Base-by-base conservation (phyloP, 2,888 invertebrate genomes). In the Salpingus planirostris region DNA sequence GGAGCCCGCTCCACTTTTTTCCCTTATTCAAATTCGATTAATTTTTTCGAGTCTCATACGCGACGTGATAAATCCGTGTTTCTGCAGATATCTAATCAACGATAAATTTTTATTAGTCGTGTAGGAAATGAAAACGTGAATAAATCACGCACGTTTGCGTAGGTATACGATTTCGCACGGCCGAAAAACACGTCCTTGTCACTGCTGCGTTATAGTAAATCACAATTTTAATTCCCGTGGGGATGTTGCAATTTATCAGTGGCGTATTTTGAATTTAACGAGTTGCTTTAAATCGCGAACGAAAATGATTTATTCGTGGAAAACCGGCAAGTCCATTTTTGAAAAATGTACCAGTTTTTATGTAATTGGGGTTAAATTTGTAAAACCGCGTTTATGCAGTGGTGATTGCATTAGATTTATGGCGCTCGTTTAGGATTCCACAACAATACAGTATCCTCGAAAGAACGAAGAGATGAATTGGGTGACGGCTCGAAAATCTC, bases 401-500 rank as follows among this genome's bases (percentile, higher is more conserved):
- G n/a, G n/a, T n/a, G n/a, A n/a, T n/a, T n/a, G n/a, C n/a, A n/a
- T n/a, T n/a, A n/a, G n/a, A n/a, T n/a, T n/a, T n/a, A n/a, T n/a
- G n/a, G n/a, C n/a, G n/a, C n/a, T n/a, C n/a, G n/a, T n/a, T n/a
- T n/a, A n/a, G n/a, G n/a, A n/a, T n/a, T n/a, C n/a, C n/a, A n/a
- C 18, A 7, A 18, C 6, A 18, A 18, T 18, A 18, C 6, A 18
- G 6, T 18, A 7, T 8, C 6, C 6, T 18, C 18, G 18, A 18
- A 18, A 18, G 8, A 18, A 18, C 6, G 18, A 18, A 18, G n/a
- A n/a, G n/a, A n/a, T n/a, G n/a, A 18, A 18, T 18, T 8, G 18
- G 8, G 18, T 6, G 18, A 8, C 18, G 18, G 10, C 44, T 43
- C 39, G 40, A 35, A 44, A 43, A 39, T 37, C 33, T 36, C 31